Evolutionary conservation across 2,888 invertebrate genomes (phyloP), one percentile per base, ranked within the genome.

Genomic region (Trichogramma dendrolimi): DNA sequence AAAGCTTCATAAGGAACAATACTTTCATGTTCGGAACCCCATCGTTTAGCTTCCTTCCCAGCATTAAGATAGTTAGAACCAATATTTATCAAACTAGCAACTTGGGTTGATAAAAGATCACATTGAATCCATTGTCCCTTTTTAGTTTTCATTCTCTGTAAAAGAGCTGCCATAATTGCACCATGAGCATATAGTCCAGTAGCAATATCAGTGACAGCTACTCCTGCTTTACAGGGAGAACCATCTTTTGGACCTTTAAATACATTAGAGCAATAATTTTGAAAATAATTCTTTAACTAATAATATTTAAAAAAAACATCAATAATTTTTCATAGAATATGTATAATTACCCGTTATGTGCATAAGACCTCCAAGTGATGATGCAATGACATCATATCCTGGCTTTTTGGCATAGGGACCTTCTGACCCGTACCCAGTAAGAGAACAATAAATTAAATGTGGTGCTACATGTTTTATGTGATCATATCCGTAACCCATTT

Each of bases 341-440:
- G 7, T 27, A 38, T 42, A 53, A 41, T 39, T 63, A 61, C 66
- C 66, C 0, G 98, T 98, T 39, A 93, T 89, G 73, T 94, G 87
- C 39, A 97, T 72, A 0, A 97, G 81, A 0, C 98, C 97, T 4
- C 95, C 96, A 71, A 94, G 84, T 0, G 96, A 96, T 10, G 95
- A 89, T 1, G 95, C 96, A 69, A 98, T 93, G 0, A 95, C 94
- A 81, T 98, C 98, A 79, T 96, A 97, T 69, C 98, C 98, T n/a
- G 95, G 93, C 70, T 90, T 87, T 38, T 85, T 83, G 4, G 85
- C 82, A 80, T 96, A 96, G 0, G 95, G 96, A 0, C 98, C 97
- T 40, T 83, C 82, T 0, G 87, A 82, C 0, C 98, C 98, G 78
- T 92, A 98, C 0, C 97, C 97, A 56, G 94, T 94, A 56, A 98